These are phyloP conservation scores for Hylaeus volcanicus DNA, from an alignment of 1,140 invertebrate species.

Conservation along the genomic window DNA sequence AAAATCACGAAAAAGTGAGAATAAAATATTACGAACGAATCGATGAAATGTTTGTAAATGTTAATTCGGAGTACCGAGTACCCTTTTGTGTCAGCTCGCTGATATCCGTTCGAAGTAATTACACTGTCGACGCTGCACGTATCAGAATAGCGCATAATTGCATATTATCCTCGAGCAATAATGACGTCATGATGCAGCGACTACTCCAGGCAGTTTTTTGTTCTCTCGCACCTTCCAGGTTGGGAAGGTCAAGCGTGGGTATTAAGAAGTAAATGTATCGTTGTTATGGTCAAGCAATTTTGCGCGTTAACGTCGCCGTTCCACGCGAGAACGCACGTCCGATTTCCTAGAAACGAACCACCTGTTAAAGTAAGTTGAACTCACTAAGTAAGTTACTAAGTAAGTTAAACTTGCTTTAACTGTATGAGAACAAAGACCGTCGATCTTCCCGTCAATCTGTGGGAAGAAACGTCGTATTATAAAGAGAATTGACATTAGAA, in stretches of 20 bases:
- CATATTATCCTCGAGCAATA: constrained; percentile 2
- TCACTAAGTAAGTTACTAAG: no score
- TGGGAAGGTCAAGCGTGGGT: constrained; percentile 60
- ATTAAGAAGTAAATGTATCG: constrained; percentile 38
- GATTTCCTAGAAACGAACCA: constrained; percentile 23
- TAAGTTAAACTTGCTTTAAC: no score
- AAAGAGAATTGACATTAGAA: no score
- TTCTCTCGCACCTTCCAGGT: constrained; percentile 27
- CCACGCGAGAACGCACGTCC: not conserved
- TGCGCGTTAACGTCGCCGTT: constrained; percentile 44
- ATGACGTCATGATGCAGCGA: constrained; percentile 48
- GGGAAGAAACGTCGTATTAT: no score
- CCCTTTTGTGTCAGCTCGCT: not conserved
- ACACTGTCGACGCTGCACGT: not conserved
- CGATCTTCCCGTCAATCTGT: no score
- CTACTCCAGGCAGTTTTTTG: constrained; percentile 37
- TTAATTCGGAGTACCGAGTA: no score
- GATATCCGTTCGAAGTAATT: not conserved
- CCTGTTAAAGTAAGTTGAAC: not conserved
- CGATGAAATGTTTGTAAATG: no score
- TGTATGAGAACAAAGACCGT: no score
- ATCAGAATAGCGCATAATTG: constrained; percentile 9
- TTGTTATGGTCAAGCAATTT: constrained; percentile 41
- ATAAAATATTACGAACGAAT: not conserved
- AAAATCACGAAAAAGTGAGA: no score